phyloP scores from a whole-genome alignment of 2,113 vertebrate species.

The Peromyscus maniculatus region DNA sequence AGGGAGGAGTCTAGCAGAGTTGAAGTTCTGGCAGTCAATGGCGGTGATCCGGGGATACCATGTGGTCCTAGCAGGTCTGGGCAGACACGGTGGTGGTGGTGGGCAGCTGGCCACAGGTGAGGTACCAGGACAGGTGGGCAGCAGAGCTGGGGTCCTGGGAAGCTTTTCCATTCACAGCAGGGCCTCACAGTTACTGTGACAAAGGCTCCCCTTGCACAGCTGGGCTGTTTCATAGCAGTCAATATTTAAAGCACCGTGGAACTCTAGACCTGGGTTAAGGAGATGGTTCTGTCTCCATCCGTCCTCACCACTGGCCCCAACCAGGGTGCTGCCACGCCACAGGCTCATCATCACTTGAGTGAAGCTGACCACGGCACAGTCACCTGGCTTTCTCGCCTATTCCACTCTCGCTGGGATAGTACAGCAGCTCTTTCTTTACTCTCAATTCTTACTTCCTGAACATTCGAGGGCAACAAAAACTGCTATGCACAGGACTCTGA shows the following conservation, averaged over 20 bases:
- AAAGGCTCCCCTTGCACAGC: constrained; percentile 28
- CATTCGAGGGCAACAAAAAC: not conserved
- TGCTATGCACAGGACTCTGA: not conserved
- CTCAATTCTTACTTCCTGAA: not conserved
- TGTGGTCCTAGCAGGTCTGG: not conserved
- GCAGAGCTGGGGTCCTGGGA: constrained; percentile 51
- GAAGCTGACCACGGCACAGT: not conserved
- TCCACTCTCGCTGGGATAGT: not conserved
- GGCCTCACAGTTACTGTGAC: constrained; percentile 13
- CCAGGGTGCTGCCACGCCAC: not conserved
- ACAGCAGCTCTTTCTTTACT: not conserved
- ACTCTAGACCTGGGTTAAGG: not conserved
- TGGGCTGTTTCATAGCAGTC: constrained; percentile 47
- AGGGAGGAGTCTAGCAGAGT: not conserved
- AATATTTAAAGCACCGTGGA: not conserved
- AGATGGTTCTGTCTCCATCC: not conserved
- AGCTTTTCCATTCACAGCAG: constrained; percentile 44
- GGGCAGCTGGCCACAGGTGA: not conserved
- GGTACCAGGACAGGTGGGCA: constrained; percentile 65
- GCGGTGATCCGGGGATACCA: not conserved
- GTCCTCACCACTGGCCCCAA: not conserved
- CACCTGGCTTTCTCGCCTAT: not conserved
- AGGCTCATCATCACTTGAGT: not conserved
- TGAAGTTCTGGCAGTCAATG: not conserved
- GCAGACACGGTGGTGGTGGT: not conserved